Percentiles rank a stretch among this genome's conserved stretches.
Conservation (phyloP, 2,113 vertebrate genomes). For the Okapia johnstoni region DNA sequence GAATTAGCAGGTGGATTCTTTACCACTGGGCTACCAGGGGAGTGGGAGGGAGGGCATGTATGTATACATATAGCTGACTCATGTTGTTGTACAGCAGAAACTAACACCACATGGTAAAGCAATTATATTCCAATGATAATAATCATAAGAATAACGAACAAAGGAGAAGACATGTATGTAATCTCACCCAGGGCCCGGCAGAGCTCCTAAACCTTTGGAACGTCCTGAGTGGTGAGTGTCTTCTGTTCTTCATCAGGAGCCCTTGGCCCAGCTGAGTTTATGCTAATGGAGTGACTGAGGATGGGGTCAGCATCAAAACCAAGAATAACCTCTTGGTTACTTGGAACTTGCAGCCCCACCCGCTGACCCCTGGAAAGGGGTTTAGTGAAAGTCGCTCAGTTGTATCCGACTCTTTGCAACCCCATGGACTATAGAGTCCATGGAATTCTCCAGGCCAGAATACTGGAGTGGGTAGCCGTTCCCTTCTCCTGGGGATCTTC, state of each 20-base stretch:
- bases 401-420: rapidly evolving
- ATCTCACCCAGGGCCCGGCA: not conserved
- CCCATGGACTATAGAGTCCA: not conserved
- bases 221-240: not conserved
- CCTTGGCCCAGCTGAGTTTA: not conserved
- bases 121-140: not conserved
- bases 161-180: not conserved
- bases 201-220: not conserved
- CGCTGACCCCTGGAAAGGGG: not conserved
- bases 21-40: not conserved
- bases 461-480: not conserved
- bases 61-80: not conserved
- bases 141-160: not conserved
- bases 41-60: not conserved
- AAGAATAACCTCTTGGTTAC: not conserved
- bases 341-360: not conserved
- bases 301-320: not conserved
- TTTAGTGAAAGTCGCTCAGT: not conserved
- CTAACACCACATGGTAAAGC: not conserved
- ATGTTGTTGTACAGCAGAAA: not conserved
- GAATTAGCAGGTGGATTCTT: not conserved
- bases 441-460: not conserved
- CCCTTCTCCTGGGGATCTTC: not conserved
- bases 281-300: not conserved
- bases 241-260: not conserved